Evolutionary conservation across 2,113 vertebrate genomes (phyloP).

Genomic region (Paedocypris sp.): DNA sequence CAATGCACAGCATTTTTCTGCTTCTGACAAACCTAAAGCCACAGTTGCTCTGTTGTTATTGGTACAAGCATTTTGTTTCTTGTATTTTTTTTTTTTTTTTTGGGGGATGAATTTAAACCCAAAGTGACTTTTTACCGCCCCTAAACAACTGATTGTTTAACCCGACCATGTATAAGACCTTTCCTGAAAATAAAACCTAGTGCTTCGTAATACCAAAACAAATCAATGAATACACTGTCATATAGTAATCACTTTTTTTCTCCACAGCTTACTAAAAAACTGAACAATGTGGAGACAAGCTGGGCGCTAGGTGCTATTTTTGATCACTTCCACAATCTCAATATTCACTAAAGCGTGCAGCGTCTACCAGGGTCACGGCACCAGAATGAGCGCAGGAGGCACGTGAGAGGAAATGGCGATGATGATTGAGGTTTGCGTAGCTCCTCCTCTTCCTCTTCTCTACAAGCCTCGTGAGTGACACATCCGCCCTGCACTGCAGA

Average conservation of each 20-base stretch:
- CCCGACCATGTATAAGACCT: too few relatives aligned
- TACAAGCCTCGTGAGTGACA: conserved; percentile 14
- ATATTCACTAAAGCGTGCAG: conserved; percentile 57
- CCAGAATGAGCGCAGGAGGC: conserved; percentile 42
- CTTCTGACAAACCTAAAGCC: too few relatives aligned
- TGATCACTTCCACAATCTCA: conserved; percentile 81
- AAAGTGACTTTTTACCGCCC: too few relatives aligned
- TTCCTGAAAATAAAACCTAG: too few relatives aligned
- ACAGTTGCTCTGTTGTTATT: too few relatives aligned
- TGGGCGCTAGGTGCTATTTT: conserved; percentile 95
- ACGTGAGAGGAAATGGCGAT: conserved; percentile 33
- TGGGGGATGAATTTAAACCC: too few relatives aligned
- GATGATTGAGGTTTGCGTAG: conserved; percentile 20
- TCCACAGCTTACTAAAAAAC: conserved; percentile 84
- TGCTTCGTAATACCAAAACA: too few relatives aligned
- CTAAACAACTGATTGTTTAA: too few relatives aligned
- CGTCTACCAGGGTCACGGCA: conserved; percentile 45
- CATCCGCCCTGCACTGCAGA: conserved; percentile 30
- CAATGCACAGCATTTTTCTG: too few relatives aligned
- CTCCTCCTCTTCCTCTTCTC: conserved; percentile 1
- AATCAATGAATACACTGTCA: too few relatives aligned
- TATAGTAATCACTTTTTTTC: conserved; percentile 26
- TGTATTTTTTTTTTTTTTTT: too few relatives aligned
- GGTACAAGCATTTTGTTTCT: too few relatives aligned
- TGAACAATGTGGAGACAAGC: conserved; percentile 91